These are phyloP conservation scores for Chloebia gouldiae DNA, from an alignment of 2,113 vertebrate species.

Conservation along the genomic window DNA sequence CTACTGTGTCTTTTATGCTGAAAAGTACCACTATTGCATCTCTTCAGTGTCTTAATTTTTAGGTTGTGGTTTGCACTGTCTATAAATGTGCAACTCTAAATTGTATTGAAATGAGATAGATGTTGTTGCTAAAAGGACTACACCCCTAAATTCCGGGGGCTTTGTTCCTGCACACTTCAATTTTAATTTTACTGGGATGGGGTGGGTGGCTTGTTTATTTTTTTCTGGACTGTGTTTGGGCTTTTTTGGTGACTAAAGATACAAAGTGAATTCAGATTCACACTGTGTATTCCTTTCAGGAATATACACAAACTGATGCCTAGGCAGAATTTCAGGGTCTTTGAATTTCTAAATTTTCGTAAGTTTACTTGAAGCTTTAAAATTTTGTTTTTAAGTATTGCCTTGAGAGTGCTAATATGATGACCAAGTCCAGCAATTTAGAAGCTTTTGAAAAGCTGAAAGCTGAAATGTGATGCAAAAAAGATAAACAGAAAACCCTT, in stretches of 20 bases:
- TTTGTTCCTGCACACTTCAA: fast-evolving
- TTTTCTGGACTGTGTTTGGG: not conserved
- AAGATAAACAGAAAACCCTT: not conserved
- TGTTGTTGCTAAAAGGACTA: not conserved
- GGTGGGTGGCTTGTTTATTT: not conserved
- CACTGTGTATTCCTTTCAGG: not conserved
- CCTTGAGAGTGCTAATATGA: not conserved
- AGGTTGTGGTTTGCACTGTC: not conserved
- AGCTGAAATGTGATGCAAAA: not conserved
- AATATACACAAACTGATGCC: not conserved
- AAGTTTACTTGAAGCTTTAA: not conserved
- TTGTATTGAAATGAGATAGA: not conserved
- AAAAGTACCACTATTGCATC: not conserved
- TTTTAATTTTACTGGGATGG: not conserved
- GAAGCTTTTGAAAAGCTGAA: not conserved
- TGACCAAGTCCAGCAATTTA: not conserved
- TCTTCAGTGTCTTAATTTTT: not conserved
- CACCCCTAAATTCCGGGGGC: not conserved
- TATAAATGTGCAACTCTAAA: not conserved
- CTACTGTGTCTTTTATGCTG: not conserved
- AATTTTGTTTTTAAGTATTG: not conserved
- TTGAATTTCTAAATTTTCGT: not conserved
- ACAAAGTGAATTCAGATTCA: not conserved
- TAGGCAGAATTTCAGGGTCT: not conserved
- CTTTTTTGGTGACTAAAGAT: not conserved